Conservation (phyloP, 2,888 invertebrate genomes). For the Lobophora halterata region DNA sequence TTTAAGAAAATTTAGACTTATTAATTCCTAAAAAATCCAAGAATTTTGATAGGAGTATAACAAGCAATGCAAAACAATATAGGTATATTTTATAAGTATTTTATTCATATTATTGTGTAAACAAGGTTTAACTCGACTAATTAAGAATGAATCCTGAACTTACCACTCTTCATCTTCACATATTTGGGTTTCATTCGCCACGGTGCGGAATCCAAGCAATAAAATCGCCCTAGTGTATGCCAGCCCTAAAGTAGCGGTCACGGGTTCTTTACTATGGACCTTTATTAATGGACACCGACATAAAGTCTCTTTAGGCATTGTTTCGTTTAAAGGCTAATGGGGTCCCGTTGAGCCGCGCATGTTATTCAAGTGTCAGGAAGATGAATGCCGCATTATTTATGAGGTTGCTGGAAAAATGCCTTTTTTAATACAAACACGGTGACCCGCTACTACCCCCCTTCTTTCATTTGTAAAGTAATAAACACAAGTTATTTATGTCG, state of each 20-base stretch:
- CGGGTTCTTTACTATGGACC: conserved; percentile 41
- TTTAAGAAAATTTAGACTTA: no score
- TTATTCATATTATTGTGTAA: no score
- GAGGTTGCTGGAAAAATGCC: conserved; percentile 54
- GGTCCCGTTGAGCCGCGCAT: conserved; percentile 50
- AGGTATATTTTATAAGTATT: no score
- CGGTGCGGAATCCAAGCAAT: not conserved
- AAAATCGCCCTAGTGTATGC: not conserved
- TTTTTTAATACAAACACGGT: conserved; percentile 48
- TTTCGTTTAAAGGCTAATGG: conserved; percentile 73
- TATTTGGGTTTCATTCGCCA: not conserved
- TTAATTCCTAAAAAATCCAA: no score
- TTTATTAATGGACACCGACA: conserved; percentile 56
- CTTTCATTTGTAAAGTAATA: not conserved
- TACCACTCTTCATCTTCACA: no score
- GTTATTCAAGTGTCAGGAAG: conserved; percentile 75
- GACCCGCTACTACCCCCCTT: conserved; percentile 7
- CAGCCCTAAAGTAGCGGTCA: conserved; percentile 19
- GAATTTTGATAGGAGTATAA: no score
- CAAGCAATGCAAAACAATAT: no score
- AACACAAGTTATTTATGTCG: conserved; percentile 22
- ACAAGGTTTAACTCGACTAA: no score
- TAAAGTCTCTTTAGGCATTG: conserved; percentile 58
- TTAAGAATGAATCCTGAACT: no score
- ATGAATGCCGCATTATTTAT: conserved; percentile 74